Percentiles rank a stretch among this genome's conserved stretches.
Conservation (phyloP, 2,888 invertebrate genomes). For the Conistra vaccinii region DNA sequence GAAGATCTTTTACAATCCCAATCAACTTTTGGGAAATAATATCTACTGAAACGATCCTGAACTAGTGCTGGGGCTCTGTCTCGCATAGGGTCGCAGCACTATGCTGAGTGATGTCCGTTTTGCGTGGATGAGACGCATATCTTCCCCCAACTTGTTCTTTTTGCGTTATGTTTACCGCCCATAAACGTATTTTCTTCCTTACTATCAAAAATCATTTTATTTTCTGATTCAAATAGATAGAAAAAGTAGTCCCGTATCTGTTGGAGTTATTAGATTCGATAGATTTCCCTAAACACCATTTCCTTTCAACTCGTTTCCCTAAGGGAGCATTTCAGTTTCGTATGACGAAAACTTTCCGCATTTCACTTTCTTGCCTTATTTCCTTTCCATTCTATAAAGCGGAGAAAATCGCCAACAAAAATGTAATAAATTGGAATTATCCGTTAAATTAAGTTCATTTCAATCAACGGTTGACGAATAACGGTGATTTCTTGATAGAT, state of each 20-base stretch:
- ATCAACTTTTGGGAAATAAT: neutral
- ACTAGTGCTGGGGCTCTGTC: too few relatives aligned
- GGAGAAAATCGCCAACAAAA: conserved; percentile 12
- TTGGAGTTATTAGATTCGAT: conserved; percentile 30
- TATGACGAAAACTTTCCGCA: conserved; percentile 29
- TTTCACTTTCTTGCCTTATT: conserved; percentile 12
- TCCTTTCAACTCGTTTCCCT: conserved; percentile 20
- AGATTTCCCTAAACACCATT: conserved; percentile 48
- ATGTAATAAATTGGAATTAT: conserved; percentile 19
- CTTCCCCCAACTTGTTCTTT: too few relatives aligned
- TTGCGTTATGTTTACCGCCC: too few relatives aligned
- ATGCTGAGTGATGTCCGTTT: too few relatives aligned
- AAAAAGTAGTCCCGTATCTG: conserved; percentile 21
- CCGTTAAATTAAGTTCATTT: conserved; percentile 43
- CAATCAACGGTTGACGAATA: conserved; percentile 14
- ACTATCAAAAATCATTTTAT: conserved; percentile 31
- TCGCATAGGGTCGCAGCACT: too few relatives aligned
- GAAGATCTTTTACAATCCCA: neutral
- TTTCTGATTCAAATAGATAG: neutral
- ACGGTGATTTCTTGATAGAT: conserved; percentile 5
- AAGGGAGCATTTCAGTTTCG: conserved; percentile 21
- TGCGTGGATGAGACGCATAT: too few relatives aligned
- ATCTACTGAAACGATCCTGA: conserved; percentile 1
- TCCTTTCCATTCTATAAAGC: neutral
- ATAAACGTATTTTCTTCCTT: too few relatives aligned